Evolutionary conservation across 1,140 invertebrate species (phyloP).

Genomic region (Frieseomelitta varia): DNA sequence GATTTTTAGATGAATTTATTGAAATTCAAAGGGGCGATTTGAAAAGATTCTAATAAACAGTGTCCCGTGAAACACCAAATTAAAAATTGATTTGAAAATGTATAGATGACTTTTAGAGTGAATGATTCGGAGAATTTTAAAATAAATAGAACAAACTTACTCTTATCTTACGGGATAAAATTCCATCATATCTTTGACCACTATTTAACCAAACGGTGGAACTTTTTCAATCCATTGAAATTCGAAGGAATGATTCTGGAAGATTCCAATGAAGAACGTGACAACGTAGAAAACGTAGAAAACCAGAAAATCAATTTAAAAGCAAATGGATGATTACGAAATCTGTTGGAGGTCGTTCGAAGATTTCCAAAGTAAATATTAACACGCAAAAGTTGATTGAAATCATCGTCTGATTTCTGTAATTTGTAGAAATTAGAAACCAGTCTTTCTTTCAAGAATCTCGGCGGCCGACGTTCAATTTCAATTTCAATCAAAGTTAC

Average conservation of each 20-base stretch:
- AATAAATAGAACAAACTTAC: neutral
- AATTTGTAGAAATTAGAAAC: too few relatives aligned
- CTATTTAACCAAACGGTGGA: neutral
- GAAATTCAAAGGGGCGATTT: neutral
- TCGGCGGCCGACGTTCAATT: too few relatives aligned
- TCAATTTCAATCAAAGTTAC: too few relatives aligned
- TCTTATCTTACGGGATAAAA: neutral
- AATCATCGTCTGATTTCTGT: too few relatives aligned
- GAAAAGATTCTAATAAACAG: neutral
- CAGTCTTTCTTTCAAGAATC: too few relatives aligned
- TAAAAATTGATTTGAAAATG: neutral
- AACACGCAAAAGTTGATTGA: too few relatives aligned
- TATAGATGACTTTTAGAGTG: neutral
- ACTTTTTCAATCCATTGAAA: neutral
- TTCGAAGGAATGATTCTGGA: neutral
- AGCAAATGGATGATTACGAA: too few relatives aligned
- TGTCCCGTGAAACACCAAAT: neutral
- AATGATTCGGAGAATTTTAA: neutral
- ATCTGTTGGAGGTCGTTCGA: too few relatives aligned
- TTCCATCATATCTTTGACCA: neutral
- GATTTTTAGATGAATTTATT: neutral
- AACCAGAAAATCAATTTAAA: neutral
- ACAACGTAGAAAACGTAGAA: neutral
- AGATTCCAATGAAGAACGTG: neutral
- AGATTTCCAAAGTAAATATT: too few relatives aligned